phyloP scores from a whole-genome alignment of 2,113 vertebrate genomes.

The Tragulus kanchil region DNA sequence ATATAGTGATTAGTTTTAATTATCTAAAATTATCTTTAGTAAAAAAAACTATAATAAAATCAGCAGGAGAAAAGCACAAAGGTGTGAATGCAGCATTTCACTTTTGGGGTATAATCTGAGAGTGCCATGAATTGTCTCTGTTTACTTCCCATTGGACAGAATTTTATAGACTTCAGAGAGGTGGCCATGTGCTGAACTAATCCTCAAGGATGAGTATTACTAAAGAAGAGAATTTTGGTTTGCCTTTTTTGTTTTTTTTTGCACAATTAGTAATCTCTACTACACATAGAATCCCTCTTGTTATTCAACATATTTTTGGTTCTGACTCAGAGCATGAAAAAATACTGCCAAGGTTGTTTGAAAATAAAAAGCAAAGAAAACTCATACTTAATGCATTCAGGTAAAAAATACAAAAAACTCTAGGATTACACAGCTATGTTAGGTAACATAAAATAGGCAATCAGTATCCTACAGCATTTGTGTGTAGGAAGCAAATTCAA shows the following conservation, averaged over 20 bases:
- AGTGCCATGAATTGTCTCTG: background rate
- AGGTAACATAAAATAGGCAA: background rate
- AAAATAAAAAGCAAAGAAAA: slow-evolving; percentile 35
- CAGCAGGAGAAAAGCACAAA: background rate
- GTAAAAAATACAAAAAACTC: slow-evolving; percentile 9
- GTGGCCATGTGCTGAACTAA: background rate
- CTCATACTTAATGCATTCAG: background rate
- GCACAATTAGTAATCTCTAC: background rate
- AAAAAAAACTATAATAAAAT: too few relatives aligned
- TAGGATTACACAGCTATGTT: background rate
- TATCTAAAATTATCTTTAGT: background rate
- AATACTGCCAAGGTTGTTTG: background rate
- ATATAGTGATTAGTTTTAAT: background rate
- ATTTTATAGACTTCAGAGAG: background rate
- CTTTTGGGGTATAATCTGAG: background rate
- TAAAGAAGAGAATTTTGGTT: background rate
- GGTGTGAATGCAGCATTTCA: background rate
- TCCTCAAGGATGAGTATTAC: background rate
- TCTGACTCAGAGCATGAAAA: background rate
- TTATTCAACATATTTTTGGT: background rate
- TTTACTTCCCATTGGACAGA: background rate
- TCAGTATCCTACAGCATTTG: background rate
- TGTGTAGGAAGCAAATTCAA: background rate
- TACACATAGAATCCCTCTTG: background rate
- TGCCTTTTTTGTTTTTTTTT: background rate